phyloP scores from a whole-genome alignment of 2,888 invertebrate species.

The Steinernema scapterisci region DNA sequence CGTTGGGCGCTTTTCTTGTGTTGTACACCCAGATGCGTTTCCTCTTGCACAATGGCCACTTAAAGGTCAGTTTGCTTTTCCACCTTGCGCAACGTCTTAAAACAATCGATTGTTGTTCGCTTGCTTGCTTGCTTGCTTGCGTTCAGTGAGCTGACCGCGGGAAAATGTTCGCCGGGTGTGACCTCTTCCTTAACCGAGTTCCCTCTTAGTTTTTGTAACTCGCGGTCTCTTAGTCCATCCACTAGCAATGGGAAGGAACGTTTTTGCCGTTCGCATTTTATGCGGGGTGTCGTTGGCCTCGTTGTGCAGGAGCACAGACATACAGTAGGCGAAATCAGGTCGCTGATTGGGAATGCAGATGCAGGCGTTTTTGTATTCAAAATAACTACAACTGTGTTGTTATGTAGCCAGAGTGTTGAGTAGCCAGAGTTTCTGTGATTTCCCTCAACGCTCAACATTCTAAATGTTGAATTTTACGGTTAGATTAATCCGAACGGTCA shows the following conservation, averaged over 20 bases:
- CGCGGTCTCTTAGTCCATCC: no score
- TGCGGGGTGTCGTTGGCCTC: background rate
- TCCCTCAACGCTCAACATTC: background rate
- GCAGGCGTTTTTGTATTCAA: background rate
- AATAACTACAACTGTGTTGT: background rate
- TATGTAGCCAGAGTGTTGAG: background rate
- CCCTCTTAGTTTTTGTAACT: background rate
- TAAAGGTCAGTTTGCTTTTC: conserved; percentile 12
- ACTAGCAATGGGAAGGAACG: background rate
- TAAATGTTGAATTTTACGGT: no score
- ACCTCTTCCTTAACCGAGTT: background rate
- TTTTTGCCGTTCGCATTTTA: background rate
- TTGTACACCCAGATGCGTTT: background rate
- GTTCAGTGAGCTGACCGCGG: no score
- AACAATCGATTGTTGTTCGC: conserved; percentile 8
- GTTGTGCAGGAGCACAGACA: background rate
- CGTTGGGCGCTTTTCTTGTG: no score
- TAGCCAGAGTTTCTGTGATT: background rate
- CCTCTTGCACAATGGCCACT: background rate
- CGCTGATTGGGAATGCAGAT: conserved; percentile 2
- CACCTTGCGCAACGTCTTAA: background rate
- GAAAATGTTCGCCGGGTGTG: background rate
- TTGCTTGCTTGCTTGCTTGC: no score
- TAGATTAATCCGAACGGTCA: background rate
- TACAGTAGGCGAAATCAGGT: conserved; percentile 13